Base-by-base conservation (phyloP, 2,113 vertebrate genomes). In the Corydoras sp. region DNA sequence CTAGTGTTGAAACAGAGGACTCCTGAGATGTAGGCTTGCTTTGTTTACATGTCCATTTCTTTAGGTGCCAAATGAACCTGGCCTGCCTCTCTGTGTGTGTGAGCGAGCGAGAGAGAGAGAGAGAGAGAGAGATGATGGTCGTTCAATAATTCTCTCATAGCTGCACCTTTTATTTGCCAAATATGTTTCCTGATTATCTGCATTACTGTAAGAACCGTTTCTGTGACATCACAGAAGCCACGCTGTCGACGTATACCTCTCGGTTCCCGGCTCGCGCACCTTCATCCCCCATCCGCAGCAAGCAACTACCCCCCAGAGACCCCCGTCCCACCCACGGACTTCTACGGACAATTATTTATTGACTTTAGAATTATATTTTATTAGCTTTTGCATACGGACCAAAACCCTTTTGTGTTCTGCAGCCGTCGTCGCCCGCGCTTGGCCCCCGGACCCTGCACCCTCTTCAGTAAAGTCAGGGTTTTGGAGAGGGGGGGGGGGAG, bases 331-430 rank as follows among this genome's bases (percentile, higher is more conserved):
- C 54, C 72, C 62, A 65, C 58, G 68, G 74, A 79, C 76, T 74
- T 72, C 58, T 78, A 74, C 48, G 68, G 73, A 79, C 75, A 65
- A 58, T 79, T 77, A 81, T 81, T 83, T 81, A 81, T 83, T 77
- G 58, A 67, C 71, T 53, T 81, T 74, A 78, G 54, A 70, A 71
- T 79, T 77, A 65, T 69, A 68, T 76, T 78, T 74, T 82, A 50
- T 76, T 71, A 71, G 30, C 73, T 66, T 69, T 71, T 60, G 64
- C 58, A 35, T 68, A 65, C 69, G 66, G 77, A 73, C 70, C 69
- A 75, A 62, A 77, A 59, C 4, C 1, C 29, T 58, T 60, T 69
- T 69, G 8, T 62, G 66, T 67, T 18, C 56, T 29, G 51, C 55
- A 50, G 63, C 58, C 74, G 55, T 62, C 66, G 66, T 24, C 55